Conservation (phyloP, 1,140 invertebrate species). For the Drosophila miranda region DNA sequence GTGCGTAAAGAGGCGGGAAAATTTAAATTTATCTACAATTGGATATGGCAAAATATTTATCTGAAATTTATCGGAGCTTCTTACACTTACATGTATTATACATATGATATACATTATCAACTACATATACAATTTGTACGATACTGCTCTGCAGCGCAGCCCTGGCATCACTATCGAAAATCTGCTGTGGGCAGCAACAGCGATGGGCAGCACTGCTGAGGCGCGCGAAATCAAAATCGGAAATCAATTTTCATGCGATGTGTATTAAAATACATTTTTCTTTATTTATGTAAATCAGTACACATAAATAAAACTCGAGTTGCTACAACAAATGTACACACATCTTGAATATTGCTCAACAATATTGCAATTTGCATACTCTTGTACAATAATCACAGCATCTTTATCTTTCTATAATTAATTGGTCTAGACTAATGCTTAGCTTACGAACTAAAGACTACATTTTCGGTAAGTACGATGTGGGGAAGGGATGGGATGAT, state of each 20-base stretch:
- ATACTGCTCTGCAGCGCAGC: too few relatives aligned
- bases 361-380: slow-evolving; percentile 42
- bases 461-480: slow-evolving; percentile 17
- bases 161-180: slow-evolving; percentile 2
- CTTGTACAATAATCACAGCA: slow-evolving; percentile 74
- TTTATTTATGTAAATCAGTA: slow-evolving; percentile 65
- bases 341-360: slow-evolving; percentile 51
- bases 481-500: neutral
- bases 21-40: too few relatives aligned
- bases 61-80: too few relatives aligned
- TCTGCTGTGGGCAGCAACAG: too few relatives aligned
- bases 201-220: neutral
- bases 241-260: neutral
- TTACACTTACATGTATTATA: too few relatives aligned
- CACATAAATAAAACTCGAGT: slow-evolving; percentile 58
- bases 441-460: slow-evolving; percentile 57
- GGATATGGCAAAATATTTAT: too few relatives aligned
- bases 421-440: slow-evolving; percentile 56
- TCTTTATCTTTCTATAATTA: slow-evolving; percentile 70
- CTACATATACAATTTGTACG: too few relatives aligned
- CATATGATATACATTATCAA: too few relatives aligned
- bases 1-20: too few relatives aligned
- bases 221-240: neutral
- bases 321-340: slow-evolving; percentile 40
- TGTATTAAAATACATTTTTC: slow-evolving; percentile 55